Conservation (phyloP, 2,888 invertebrate genomes). For the Coenonympha glycerion region DNA sequence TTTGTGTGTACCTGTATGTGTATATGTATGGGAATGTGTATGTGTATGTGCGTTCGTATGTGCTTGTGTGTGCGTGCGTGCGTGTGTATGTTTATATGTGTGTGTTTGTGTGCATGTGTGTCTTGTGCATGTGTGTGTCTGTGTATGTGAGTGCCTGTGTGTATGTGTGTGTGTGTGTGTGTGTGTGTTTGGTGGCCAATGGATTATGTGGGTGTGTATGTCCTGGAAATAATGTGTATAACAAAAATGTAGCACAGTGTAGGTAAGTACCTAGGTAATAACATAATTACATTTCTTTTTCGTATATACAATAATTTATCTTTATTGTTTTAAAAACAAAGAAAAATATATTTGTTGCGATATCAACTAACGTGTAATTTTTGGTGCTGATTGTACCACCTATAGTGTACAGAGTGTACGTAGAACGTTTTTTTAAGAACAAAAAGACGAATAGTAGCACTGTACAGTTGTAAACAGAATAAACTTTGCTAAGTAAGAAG, state of each 20-base stretch:
- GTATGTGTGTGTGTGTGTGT: neutral
- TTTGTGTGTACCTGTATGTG: neutral
- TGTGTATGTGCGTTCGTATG: neutral
- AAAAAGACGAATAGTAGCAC: slow-evolving; percentile 56
- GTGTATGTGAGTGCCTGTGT: neutral
- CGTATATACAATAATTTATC: no score
- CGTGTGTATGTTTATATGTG: neutral
- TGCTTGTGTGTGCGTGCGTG: neutral
- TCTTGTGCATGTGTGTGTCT: neutral
- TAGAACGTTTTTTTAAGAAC: slow-evolving; percentile 43
- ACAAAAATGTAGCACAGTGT: no score
- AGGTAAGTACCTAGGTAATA: no score
- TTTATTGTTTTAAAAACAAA: no score
- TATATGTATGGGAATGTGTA: neutral
- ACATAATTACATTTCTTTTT: no score
- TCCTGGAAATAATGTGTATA: no score
- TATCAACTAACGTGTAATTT: no score
- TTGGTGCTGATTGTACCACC: neutral
- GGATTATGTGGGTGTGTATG: no score
- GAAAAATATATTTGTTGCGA: no score
- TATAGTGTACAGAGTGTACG: slow-evolving; percentile 44
- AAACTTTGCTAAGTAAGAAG: neutral
- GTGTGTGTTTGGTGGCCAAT: no score
- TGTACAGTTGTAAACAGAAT: slow-evolving; percentile 35
- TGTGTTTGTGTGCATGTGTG: neutral